A percentile compares a stretch with the other conserved stretches of the same genome.
Conservation (phyloP, 2,797 vertebrate genomes). For the Danio albolineatus region DNA sequence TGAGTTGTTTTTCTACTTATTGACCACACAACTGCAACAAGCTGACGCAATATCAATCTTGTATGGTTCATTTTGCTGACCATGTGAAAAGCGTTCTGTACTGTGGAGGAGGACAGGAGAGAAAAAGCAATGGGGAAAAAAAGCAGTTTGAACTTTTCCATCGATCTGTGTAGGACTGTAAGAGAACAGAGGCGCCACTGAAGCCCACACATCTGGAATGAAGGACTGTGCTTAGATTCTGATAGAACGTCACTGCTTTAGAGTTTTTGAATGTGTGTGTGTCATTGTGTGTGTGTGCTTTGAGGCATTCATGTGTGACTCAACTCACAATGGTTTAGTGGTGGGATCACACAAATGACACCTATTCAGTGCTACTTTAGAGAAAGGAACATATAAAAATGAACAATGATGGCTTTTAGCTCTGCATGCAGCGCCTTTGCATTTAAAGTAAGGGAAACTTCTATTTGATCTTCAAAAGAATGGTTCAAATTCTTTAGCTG, state of each 20-base stretch:
- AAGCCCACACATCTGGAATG: slow-evolving; percentile 53
- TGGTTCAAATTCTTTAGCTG: background rate
- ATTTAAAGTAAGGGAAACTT: background rate
- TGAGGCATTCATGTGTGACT: slow-evolving; percentile 31
- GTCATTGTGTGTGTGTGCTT: slow-evolving; percentile 30
- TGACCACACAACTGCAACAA: slow-evolving; percentile 42
- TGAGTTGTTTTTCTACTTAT: slow-evolving; percentile 30
- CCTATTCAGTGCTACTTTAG: slow-evolving; percentile 22
- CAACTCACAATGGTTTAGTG: slow-evolving; percentile 36
- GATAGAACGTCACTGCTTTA: slow-evolving; percentile 6
- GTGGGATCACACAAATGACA: slow-evolving; percentile 38
- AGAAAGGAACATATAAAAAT: slow-evolving; percentile 21
- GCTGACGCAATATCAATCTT: slow-evolving; percentile 53
- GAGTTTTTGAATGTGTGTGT: background rate
- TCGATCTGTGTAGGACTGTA: slow-evolving; percentile 57
- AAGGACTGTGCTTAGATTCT: slow-evolving; percentile 24
- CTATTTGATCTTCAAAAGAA: slow-evolving; percentile 27
- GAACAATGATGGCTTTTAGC: slow-evolving; percentile 10
- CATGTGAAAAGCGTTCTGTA: slow-evolving; percentile 43
- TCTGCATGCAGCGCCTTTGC: background rate
- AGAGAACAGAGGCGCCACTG: slow-evolving; percentile 48
- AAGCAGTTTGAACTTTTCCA: slow-evolving; percentile 49
- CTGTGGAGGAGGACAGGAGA: slow-evolving; percentile 42
- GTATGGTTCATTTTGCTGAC: slow-evolving; percentile 51
- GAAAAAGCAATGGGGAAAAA: slow-evolving; percentile 29